A percentile compares a stretch with the other conserved stretches of the same genome.
Conservation (phyloP, 2,113 vertebrate species). For the Notarius lentiginosus region DNA sequence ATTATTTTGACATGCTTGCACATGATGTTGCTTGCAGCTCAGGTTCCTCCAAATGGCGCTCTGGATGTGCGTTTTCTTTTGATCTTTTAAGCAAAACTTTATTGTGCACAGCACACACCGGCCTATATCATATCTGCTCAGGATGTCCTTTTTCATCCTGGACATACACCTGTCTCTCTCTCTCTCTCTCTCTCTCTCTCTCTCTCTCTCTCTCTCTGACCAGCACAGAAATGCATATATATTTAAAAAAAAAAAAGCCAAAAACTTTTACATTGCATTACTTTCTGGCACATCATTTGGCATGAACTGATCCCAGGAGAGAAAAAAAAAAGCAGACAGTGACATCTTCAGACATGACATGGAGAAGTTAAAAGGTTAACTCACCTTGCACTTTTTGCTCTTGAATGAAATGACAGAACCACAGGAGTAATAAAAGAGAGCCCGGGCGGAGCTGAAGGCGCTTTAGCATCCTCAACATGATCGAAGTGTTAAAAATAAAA, state of each 20-base stretch:
- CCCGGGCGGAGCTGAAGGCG: conserved; percentile 82
- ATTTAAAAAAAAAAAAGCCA: neutral
- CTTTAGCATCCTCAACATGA: conserved; percentile 86
- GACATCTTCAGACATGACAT: neutral
- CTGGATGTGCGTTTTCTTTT: neutral
- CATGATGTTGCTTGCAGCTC: neutral
- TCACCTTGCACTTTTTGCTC: conserved; percentile 96
- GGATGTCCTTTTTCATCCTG: too few relatives aligned
- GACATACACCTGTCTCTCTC: conserved; percentile 28
- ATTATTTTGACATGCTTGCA: neutral
- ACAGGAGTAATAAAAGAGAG: conserved; percentile 84
- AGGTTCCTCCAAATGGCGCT: neutral
- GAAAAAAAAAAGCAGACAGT: neutral
- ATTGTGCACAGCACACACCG: neutral
- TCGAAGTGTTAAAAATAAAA: conserved; percentile 66
- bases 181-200: neutral
- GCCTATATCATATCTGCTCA: neutral
- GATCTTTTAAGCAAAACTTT: neutral
- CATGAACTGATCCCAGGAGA: neutral
- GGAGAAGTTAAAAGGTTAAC: conserved; percentile 53
- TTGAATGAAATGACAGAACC: conserved; percentile 90
- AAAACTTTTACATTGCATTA: conserved; percentile 11
- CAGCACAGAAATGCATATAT: neutral
- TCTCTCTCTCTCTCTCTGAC: neutral
- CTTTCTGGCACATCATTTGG: neutral